These are phyloP conservation scores for Xanthorhoe designata DNA, from an alignment of 2,888 invertebrate genomes.

Conservation along the genomic window DNA sequence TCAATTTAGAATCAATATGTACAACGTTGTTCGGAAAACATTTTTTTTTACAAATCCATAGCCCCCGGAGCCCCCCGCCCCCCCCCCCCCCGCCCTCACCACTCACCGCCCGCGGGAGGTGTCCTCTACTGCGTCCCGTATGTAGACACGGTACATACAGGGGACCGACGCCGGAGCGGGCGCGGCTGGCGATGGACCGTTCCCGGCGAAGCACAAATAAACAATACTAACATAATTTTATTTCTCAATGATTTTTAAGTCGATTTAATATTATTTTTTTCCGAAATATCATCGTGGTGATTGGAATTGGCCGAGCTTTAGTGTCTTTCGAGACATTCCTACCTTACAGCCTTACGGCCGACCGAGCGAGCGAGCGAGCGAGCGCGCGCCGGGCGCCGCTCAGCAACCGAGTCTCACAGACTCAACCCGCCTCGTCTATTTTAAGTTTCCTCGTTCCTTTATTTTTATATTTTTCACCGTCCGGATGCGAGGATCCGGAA, in stretches of 20 bases:
- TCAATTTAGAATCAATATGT: slow-evolving; percentile 16
- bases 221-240: slow-evolving; percentile 24
- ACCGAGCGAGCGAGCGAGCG: too few relatives aligned
- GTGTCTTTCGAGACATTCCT: slow-evolving; percentile 23
- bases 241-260: slow-evolving; percentile 16
- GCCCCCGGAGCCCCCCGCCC: not conserved
- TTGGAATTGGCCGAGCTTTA: slow-evolving; percentile 21
- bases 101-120: too few relatives aligned
- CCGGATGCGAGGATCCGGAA: not conserved
- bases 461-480: not conserved
- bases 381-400: too few relatives aligned
- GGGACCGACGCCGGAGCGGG: too few relatives aligned
- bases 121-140: too few relatives aligned
- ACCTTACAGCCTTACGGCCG: not conserved
- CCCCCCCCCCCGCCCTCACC: too few relatives aligned
- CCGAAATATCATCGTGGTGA: slow-evolving; percentile 13
- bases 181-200: too few relatives aligned
- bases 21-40: slow-evolving; percentile 12
- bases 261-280: slow-evolving; percentile 14
- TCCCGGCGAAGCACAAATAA: slow-evolving; percentile 1
- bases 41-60: slow-evolving; percentile 8
- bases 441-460: not conserved
- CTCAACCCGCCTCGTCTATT: not conserved
- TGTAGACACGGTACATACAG: too few relatives aligned
- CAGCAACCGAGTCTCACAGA: not conserved